Evolutionary conservation across 2,888 invertebrate species (phyloP), one percentile per base, ranked within the genome.

Genomic region (Xestia rhomboidea): DNA sequence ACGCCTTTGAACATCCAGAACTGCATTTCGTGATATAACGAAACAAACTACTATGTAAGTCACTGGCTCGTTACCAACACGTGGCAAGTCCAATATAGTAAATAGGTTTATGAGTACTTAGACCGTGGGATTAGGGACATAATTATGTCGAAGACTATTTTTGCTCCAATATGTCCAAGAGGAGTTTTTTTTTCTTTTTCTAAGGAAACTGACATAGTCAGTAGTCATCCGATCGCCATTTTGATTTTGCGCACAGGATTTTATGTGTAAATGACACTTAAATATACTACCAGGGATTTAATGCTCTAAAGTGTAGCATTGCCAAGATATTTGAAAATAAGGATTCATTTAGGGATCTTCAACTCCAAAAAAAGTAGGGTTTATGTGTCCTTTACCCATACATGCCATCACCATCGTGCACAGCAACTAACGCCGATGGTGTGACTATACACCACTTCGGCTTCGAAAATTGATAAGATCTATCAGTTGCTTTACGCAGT

Each of bases 41-140:
- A 27, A 69, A 76, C 63, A 13, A 63, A 54, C 24, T 62, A 82
- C 30, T 54, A 71, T 83, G 67, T 73, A 63, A 72, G 67, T 34
- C 60, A 46, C 68, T 83, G 83, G 83, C 83, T 62, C 51, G 24
- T 11, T 62, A 77, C 78, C 86, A 83, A 83, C 77, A 82, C 83
- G 73, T 82, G 83, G 64, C 66, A 67, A 34, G 54, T 74, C 57
- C 68, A 62, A 76, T 68, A 66, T 57, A 77, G 34, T 77, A 82
- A 77, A 77, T 68, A 85, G 51, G 38, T 82, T 67, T 68, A 68
- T n/a, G n/a, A n/a, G n/a, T 27, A 60, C 54, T 62, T 63, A 57
- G 44, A 69, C 67, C 63, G 38, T 62, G 68, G 64, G 38, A 38
- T 77, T 13, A 54, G 46, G 54, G 41, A 54, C 68, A 81, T 30